Percentiles rank a stretch among this genome's conserved stretches.
phyloP scores from a whole-genome alignment of 2,888 invertebrate genomes.

The Erebia ligea region DNA sequence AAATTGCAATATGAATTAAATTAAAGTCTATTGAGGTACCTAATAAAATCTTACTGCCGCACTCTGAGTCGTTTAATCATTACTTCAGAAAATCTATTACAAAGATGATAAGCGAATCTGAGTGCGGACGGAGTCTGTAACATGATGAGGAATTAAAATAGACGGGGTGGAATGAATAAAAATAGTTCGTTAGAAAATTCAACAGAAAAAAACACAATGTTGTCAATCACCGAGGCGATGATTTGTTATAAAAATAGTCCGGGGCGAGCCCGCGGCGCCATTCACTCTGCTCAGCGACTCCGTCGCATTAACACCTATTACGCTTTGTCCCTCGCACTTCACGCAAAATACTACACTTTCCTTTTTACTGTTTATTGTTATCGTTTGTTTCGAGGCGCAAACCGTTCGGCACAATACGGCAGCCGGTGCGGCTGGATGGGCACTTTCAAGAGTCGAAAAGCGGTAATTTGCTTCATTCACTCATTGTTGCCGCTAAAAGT shows the following conservation, averaged over 20 bases:
- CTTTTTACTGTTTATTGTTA: conserved; percentile 82
- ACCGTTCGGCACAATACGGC: conserved; percentile 73
- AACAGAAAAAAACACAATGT: conserved; percentile 62
- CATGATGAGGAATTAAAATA: conserved; percentile 18
- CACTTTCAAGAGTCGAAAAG: conserved; percentile 79
- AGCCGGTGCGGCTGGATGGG: conserved; percentile 70
- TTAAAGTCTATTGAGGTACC: too few relatives aligned
- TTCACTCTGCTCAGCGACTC: conserved; percentile 72
- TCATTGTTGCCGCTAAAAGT: conserved; percentile 80
- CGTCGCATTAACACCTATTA: conserved; percentile 79
- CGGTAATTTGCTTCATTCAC: conserved; percentile 80
- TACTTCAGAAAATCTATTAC: too few relatives aligned
- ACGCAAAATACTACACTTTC: conserved; percentile 80
- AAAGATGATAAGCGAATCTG: too few relatives aligned
- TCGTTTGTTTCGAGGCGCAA: conserved; percentile 80
- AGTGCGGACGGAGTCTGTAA: neutral
- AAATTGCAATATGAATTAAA: too few relatives aligned
- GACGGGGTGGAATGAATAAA: conserved; percentile 34
- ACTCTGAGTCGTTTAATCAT: too few relatives aligned
- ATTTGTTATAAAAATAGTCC: conserved; percentile 76
- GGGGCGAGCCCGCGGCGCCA: conserved; percentile 54
- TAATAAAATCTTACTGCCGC: too few relatives aligned
- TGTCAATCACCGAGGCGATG: conserved; percentile 69
- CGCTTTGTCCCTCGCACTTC: conserved; percentile 69
- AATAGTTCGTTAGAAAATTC: conserved; percentile 58